Conservation (phyloP, 2,888 invertebrate genomes). For the Argyresthia goedartella region DNA sequence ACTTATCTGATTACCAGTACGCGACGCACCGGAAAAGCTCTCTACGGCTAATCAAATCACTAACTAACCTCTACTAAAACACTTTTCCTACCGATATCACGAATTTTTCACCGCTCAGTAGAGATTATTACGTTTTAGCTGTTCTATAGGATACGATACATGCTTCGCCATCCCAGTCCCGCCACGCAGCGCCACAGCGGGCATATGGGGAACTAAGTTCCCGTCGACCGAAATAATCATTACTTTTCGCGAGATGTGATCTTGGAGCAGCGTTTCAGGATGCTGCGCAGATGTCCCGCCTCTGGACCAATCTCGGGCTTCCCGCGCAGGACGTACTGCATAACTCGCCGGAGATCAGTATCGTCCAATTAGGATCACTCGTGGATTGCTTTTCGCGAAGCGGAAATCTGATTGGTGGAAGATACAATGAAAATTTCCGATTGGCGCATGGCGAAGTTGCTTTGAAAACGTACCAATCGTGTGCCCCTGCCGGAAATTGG, state of each 20-base stretch:
- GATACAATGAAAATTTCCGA: conserved; percentile 18
- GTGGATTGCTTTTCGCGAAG: conserved; percentile 32
- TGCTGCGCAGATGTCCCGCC: conserved; percentile 57
- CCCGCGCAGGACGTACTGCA: conserved; percentile 54
- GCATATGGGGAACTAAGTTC: conserved; percentile 55
- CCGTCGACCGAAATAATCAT: conserved; percentile 70
- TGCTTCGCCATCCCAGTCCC: conserved; percentile 39
- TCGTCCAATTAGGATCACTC: conserved; percentile 41
- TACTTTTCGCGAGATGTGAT: conserved; percentile 70
- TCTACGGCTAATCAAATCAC: not conserved
- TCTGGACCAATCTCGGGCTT: conserved; percentile 57
- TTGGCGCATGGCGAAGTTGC: conserved; percentile 38
- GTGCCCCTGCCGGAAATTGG: conserved; percentile 46
- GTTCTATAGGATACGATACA: conserved; percentile 43
- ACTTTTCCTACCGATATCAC: conserved; percentile 27
- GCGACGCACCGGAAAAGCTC: not conserved
- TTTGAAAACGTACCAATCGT: conserved; percentile 45
- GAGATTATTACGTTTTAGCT: conserved; percentile 46
- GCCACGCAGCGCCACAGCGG: conserved; percentile 49
- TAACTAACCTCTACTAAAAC: not conserved
- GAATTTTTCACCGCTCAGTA: conserved; percentile 20
- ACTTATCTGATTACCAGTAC: not conserved
- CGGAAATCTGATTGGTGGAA: conserved; percentile 31
- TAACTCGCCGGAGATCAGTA: conserved; percentile 48
- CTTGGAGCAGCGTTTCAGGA: conserved; percentile 48